Evolutionary conservation across 2,888 invertebrate genomes (phyloP), one percentile per base, ranked within the genome.

Genomic region (Phlogophora meticulosa): DNA sequence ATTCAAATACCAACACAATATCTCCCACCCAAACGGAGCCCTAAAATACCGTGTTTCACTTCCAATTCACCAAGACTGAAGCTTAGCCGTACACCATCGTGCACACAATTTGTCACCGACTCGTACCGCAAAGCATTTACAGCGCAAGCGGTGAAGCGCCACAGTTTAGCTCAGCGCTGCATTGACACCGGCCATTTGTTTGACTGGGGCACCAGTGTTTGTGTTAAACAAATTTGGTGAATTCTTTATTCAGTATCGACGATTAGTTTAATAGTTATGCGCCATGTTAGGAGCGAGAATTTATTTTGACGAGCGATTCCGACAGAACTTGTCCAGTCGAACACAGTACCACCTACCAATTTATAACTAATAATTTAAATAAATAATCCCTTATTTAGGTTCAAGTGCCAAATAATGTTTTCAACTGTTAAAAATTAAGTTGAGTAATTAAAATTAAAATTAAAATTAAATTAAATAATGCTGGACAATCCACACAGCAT

Each of bases 181-280:
- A 72, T 45, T 42, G 78, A 72, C 79, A 80, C 78, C 80, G 62
- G 64, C 82, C 81, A 88, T 88, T 88, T 83, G 80, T 88, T 84
- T 85, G 83, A 87, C 87, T 85, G 85, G 81, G 76, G 79, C 81
- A 76, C 76, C 68, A 65, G 28, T 72, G 70, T 75, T 73, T 82
- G 80, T 57, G 77, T 59, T 75, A 78, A 78, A 83, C 78, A 76
- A 81, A 84, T 82, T 78, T 77, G 57, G 59, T 83, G 76, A 85
- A 84, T 85, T 73, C 77, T 87, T 86, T 83, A 85, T 85, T 78
- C 77, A 72, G 64, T 42, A 65, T 71, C 60, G 51, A 71, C 82
- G 73, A 84, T 86, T 85, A 85, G 77, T 80, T 82, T 79, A 63
- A 78, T 67, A 71, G 81, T 1, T 60, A 38, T 61, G 24, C 40